Evolutionary conservation across 2,888 invertebrate species (phyloP).

Genomic region (Spatulosminthurus flaviceps): DNA sequence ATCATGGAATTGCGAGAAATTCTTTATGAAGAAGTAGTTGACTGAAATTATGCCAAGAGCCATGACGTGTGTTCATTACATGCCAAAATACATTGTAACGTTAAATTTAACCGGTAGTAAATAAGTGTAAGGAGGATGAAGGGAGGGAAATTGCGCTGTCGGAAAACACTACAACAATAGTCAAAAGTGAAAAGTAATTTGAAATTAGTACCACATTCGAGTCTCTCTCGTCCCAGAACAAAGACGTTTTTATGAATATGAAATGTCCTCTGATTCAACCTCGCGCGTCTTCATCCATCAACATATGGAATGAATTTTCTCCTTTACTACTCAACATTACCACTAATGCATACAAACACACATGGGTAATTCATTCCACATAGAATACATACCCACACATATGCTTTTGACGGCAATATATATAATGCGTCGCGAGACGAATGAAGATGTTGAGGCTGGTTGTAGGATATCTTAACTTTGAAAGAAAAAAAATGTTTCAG

Average conservation of each 20-base stretch:
- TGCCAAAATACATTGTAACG: no score
- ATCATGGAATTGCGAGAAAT: no score
- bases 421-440: conserved; percentile 21
- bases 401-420: conserved; percentile 16
- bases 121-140: background rate
- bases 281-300: conserved; percentile 33
- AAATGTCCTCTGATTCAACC: conserved; percentile 35
- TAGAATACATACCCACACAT: background rate
- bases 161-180: background rate
- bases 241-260: conserved; percentile 11
- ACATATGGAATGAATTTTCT: conserved; percentile 35
- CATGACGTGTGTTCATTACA: no score
- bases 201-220: conserved; percentile 4
- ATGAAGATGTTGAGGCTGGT: conserved; percentile 28
- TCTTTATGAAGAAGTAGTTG: background rate
- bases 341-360: background rate
- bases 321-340: background rate
- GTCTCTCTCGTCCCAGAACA: conserved; percentile 19
- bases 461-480: background rate
- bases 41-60: conserved; percentile 11
- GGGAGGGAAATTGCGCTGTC: background rate
- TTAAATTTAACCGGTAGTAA: no score
- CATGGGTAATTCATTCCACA: conserved; percentile 14
- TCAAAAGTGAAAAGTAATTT: conserved; percentile 4
- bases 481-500: conserved; percentile 26